These are phyloP conservation scores for Plagodis pulveraria DNA, from an alignment of 2,888 invertebrate genomes.

Conservation along the genomic window DNA sequence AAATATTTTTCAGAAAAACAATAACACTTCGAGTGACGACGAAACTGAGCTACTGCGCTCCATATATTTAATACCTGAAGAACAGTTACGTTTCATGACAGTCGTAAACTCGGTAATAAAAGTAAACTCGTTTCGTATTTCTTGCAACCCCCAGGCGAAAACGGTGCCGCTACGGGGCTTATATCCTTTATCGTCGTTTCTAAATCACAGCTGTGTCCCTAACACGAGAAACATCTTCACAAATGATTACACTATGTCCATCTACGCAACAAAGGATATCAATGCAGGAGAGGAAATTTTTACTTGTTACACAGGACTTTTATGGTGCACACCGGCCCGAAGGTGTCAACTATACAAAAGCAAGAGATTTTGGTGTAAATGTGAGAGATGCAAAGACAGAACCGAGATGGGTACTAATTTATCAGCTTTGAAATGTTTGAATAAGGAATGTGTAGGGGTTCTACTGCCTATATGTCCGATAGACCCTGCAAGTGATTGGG, in stretches of 20 bases:
- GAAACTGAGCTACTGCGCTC: constrained; percentile 75
- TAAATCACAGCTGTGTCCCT: constrained; percentile 89
- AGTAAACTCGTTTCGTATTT: constrained; percentile 87
- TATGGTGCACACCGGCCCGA: constrained; percentile 88
- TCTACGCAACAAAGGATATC: constrained; percentile 85
- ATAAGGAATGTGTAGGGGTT: constrained; percentile 78
- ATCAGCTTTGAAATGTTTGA: constrained; percentile 81
- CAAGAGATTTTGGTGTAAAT: constrained; percentile 88
- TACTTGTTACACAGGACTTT: constrained; percentile 87
- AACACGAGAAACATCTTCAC: constrained; percentile 87
- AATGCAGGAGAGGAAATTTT: constrained; percentile 85
- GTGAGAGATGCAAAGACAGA: constrained; percentile 86
- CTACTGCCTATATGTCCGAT: constrained; percentile 82
- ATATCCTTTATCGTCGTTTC: constrained; percentile 86
- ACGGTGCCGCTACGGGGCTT: constrained; percentile 83
- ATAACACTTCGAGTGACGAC: constrained; percentile 57
- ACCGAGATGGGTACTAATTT: constrained; percentile 85
- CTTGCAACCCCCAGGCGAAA: constrained; percentile 53
- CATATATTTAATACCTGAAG: constrained; percentile 67
- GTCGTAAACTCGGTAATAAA: constrained; percentile 83
- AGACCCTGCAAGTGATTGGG: constrained; percentile 77
- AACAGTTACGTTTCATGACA: constrained; percentile 82
- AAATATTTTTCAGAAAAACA: constrained; percentile 68
- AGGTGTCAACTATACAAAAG: constrained; percentile 85
- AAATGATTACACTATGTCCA: constrained; percentile 79